These are phyloP conservation scores for Dryocosmus kuriphilus DNA, from an alignment of 2,888 invertebrate species.

Conservation along the genomic window DNA sequence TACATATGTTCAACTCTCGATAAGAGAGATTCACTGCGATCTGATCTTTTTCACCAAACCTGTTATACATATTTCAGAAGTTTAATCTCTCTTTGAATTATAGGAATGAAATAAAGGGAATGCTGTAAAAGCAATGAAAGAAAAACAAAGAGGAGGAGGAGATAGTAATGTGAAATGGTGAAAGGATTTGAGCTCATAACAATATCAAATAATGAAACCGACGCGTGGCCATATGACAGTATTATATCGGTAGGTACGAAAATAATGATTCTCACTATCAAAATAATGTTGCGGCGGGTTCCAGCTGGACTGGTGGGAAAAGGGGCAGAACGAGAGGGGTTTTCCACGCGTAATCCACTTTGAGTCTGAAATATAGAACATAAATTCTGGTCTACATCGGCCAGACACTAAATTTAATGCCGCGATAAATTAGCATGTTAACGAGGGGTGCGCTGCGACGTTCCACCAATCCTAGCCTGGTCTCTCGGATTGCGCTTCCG, in stretches of 20 bases:
- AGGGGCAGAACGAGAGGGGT: slow-evolving; percentile 45
- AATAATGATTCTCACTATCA: slow-evolving; percentile 55
- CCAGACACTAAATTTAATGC: slow-evolving; percentile 70
- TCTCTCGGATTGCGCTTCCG: slow-evolving; percentile 48
- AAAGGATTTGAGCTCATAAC: slow-evolving; percentile 13
- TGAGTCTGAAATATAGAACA: slow-evolving; percentile 70
- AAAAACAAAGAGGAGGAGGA: slow-evolving; percentile 37
- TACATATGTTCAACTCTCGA: slow-evolving; percentile 13
- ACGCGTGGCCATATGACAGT: slow-evolving; percentile 51
- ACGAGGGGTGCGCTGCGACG: slow-evolving; percentile 61
- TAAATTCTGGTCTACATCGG: slow-evolving; percentile 66
- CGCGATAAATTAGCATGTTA: slow-evolving; percentile 76
- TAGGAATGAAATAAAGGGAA: slow-evolving; percentile 5
- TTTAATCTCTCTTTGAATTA: slow-evolving; percentile 48
- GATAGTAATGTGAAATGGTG: slow-evolving; percentile 42
- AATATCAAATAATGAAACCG: slow-evolving; percentile 48
- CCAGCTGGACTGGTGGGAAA: slow-evolving; percentile 48
- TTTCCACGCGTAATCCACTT: slow-evolving; percentile 65
- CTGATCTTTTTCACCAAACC: not conserved
- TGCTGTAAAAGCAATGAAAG: not conserved
- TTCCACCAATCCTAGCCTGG: slow-evolving; percentile 9
- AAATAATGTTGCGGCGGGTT: slow-evolving; percentile 54
- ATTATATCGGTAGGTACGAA: slow-evolving; percentile 49
- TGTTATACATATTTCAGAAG: slow-evolving; percentile 53
- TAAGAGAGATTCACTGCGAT: slow-evolving; percentile 27